Evolutionary conservation across 2,888 invertebrate species (phyloP).

Genomic region (Linnaemya tessellans): DNA sequence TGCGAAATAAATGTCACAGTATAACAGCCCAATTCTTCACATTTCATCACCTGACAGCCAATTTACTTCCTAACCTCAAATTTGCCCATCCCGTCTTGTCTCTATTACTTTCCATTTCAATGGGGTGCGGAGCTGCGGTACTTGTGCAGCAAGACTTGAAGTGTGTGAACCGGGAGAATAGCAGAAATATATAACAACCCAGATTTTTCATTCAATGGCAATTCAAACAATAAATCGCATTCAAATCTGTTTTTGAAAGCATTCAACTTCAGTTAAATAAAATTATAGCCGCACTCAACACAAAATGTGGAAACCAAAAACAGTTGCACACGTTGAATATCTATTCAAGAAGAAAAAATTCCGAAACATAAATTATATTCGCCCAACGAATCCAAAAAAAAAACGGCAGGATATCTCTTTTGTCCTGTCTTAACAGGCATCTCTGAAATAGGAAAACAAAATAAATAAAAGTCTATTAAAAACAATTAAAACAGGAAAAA

Average conservation of each 20-base stretch:
- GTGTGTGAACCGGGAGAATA: too few relatives aligned
- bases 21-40: too few relatives aligned
- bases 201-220: too few relatives aligned
- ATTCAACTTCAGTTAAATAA: not conserved
- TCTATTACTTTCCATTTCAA: too few relatives aligned
- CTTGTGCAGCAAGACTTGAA: too few relatives aligned
- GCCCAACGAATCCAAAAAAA: not conserved
- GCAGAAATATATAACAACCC: too few relatives aligned
- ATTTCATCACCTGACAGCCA: too few relatives aligned
- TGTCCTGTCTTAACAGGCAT: not conserved
- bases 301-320: not conserved
- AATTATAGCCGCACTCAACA: not conserved
- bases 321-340: not conserved
- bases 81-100: too few relatives aligned
- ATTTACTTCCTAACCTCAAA: too few relatives aligned
- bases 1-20: too few relatives aligned
- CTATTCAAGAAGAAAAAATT: not conserved
- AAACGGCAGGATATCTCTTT: not conserved
- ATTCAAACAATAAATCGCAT: too few relatives aligned
- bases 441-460: not conserved
- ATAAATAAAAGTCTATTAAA: not conserved
- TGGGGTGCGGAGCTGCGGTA: too few relatives aligned
- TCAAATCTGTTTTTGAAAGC: not conserved
- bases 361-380: not conserved
- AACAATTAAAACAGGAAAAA: slow-evolving; percentile 51